phyloP scores from a whole-genome alignment of 2,888 invertebrate species.

The Choristoneura rosaceana region DNA sequence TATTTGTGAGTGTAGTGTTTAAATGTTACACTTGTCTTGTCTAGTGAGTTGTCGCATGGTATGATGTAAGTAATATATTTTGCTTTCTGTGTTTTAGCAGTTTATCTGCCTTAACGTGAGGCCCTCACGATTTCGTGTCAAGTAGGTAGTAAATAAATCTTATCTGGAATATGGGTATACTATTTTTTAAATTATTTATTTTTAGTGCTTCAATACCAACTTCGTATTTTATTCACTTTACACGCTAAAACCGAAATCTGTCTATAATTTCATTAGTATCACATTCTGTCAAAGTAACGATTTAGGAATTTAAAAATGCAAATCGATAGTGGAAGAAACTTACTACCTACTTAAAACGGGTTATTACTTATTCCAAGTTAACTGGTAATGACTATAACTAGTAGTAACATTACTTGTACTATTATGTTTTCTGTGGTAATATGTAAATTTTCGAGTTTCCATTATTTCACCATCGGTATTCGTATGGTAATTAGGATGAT shows the following conservation, averaged over 20 bases:
- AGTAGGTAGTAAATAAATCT: too few relatives aligned
- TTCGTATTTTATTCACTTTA: background rate
- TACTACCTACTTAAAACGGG: too few relatives aligned
- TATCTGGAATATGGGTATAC: too few relatives aligned
- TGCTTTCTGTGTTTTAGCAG: background rate
- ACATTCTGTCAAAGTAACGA: background rate
- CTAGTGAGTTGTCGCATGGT: background rate
- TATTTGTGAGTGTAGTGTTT: too few relatives aligned
- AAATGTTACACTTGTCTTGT: background rate
- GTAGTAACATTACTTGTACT: background rate
- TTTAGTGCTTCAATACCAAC: background rate
- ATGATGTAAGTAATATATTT: background rate
- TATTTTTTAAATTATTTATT: too few relatives aligned
- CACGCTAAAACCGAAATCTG: too few relatives aligned
- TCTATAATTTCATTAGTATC: background rate
- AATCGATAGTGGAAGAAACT: background rate
- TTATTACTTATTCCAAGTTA: background rate
- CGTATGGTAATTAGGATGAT: conserved; percentile 6
- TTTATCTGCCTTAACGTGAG: background rate
- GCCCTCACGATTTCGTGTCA: background rate
- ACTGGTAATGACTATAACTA: background rate
- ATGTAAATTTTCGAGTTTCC: background rate
- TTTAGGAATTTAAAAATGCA: background rate
- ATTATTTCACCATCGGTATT: background rate
- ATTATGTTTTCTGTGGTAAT: too few relatives aligned